phyloP scores from a whole-genome alignment of 2,113 vertebrate species.

The Erythrocebus patas region DNA sequence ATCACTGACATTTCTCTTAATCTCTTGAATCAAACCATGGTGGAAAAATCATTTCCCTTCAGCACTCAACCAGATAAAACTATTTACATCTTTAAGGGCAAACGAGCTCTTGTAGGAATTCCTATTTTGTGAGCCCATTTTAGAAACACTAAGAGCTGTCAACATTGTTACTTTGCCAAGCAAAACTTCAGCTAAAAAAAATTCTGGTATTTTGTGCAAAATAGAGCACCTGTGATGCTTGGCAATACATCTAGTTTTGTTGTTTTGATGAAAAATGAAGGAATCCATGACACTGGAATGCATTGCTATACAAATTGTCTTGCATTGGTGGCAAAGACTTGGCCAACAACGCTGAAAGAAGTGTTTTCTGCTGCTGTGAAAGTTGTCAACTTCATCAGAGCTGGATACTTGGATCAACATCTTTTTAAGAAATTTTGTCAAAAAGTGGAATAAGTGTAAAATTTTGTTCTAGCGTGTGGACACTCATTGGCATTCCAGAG shows the following conservation, averaged over 20 bases:
- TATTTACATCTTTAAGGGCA: not conserved
- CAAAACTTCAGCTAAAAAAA: constrained; percentile 44
- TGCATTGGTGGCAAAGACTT: not conserved
- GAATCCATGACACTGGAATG: not conserved
- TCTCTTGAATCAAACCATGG: not conserved
- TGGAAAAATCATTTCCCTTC: constrained; percentile 24
- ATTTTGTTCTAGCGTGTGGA: not conserved
- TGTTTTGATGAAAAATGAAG: constrained; percentile 15
- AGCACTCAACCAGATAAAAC: constrained; percentile 28
- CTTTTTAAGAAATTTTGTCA: constrained; percentile 13
- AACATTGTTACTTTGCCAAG: constrained; percentile 53
- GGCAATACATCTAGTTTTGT: not conserved
- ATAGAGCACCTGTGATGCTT: constrained; percentile 45
- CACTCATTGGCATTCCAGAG: not conserved
- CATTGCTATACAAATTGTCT: not conserved
- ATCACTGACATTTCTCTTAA: not conserved
- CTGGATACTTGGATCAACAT: not conserved
- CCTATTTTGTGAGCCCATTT: constrained; percentile 23
- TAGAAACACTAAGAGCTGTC: constrained; percentile 27
- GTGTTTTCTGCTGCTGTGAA: constrained; percentile 17
- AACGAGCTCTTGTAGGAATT: constrained; percentile 33
- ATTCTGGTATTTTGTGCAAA: constrained; percentile 50
- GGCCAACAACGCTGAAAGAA: not conserved
- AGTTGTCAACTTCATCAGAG: not conserved
- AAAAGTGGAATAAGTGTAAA: not conserved